Evolutionary conservation across 1,140 invertebrate genomes (phyloP), one percentile per base, ranked within the genome.

Genomic region (Drosophila baimaii): DNA sequence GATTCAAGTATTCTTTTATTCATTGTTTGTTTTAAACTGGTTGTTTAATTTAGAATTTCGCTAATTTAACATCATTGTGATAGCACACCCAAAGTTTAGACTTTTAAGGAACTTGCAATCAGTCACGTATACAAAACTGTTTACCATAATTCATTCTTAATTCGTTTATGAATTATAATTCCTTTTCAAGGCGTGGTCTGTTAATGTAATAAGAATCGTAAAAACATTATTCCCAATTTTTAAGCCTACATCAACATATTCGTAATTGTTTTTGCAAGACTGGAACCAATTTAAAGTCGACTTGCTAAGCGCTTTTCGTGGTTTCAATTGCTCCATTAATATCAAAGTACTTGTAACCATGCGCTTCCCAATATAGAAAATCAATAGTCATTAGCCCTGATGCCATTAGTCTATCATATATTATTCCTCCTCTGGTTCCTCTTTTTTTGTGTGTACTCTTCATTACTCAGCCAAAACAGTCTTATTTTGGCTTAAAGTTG

Each of bases 281-380:
- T 52, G 21, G 3, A 21, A 52, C 15, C 9, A 61, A 44, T 23
- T 43, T 61, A 10, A 58, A 58, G 41, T 23, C 10, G 8, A 44
- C 12, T 12, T 33, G 5, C 25, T 59, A 19, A 43, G 63, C 21
- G 9, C 21, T 43, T 46, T 62, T 31, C 21, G 31, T 23, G 27
- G 39, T 29, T 21, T 25, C n/a, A 43, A 43, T 13, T 25, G 54
- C 10, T 27, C 12, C 23, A 62, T 62, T 27, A 46, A 44, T 23
- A 62, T 25, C 19, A 35, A 44, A 43, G 27, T 25, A 43, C 37
- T 59, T 13, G 35, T 43, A 21, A 25, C n/a, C 6, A 19, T 44
- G 54, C 55, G 2, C 10, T 35, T 44, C 21, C 39, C 43, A 44
- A 61, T 65, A 65, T 27, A 65, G 62, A 61, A 65, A 65, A 46